A percentile compares a stretch with the other conserved stretches of the same genome.
phyloP scores from a whole-genome alignment of 2,113 vertebrate genomes.

The Nansenia antarctica region DNA sequence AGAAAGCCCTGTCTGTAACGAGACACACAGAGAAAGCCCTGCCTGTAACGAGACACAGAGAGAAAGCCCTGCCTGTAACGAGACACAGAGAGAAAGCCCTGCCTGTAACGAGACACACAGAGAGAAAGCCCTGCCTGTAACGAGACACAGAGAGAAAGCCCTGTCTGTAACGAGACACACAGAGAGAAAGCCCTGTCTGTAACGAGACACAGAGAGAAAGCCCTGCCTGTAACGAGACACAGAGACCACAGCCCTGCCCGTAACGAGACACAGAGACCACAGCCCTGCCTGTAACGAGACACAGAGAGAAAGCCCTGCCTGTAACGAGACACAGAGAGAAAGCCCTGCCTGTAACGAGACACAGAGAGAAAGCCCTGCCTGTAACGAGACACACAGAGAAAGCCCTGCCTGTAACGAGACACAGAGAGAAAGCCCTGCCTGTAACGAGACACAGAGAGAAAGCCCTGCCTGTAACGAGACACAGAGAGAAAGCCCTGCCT shows the following conservation, averaged over 20 bases:
- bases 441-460: no score
- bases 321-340: no score
- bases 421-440: background rate
- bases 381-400: no score
- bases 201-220: no score
- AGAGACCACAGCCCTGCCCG: constrained; percentile 21
- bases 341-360: background rate
- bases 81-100: no score
- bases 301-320: background rate
- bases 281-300: background rate
- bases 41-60: no score
- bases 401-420: background rate
- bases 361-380: background rate
- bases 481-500: background rate
- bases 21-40: no score
- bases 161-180: no score
- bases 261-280: constrained; percentile 28
- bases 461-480: background rate
- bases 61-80: background rate
- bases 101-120: no score
- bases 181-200: no score
- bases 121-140: background rate
- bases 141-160: no score
- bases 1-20: no score
- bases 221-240: background rate